Percentiles rank a stretch among this genome's conserved stretches.
Conservation (phyloP, 1,140 invertebrate genomes). For the Metaphire vulgaris region DNA sequence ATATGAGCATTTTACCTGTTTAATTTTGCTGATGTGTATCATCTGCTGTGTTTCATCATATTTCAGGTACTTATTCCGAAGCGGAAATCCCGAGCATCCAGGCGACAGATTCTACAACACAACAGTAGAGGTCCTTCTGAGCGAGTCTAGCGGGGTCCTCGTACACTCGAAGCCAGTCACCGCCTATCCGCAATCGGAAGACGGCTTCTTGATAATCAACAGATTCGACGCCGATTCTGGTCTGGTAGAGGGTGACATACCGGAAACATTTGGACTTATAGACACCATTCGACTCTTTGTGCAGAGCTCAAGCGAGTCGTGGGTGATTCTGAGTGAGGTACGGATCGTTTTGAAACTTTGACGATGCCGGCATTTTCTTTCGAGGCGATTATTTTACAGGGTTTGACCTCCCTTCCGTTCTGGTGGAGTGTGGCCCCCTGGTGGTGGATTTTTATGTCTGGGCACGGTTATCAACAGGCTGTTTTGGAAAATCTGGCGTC, state of each 20-base stretch:
- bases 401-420: too few species aligned
- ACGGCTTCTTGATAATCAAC: too few species aligned
- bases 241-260: conserved; percentile 66
- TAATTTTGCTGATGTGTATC: too few species aligned
- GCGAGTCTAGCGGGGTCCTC: conserved; percentile 1
- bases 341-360: too few species aligned
- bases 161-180: conserved; percentile 23
- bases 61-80: conserved; percentile 75
- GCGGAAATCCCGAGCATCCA: conserved; percentile 83
- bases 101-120: conserved; percentile 85
- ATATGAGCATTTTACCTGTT: too few species aligned
- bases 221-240: conserved; percentile 61
- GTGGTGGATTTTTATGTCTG: too few species aligned
- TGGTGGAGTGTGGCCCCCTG: too few species aligned
- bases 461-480: too few species aligned
- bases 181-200: conserved; percentile 27
- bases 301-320: conserved; percentile 73
- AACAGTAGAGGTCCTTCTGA: conserved; percentile 67
- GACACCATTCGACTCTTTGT: conserved; percentile 67
- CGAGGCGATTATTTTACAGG: too few species aligned
- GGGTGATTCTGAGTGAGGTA: conserved; percentile 85
- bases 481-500: too few species aligned
- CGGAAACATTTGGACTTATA: conserved; percentile 63
- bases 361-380: too few species aligned
- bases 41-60: too few species aligned